Percentiles rank a stretch among this genome's conserved stretches.
phyloP scores from a whole-genome alignment of 2,888 invertebrate genomes.

The Pyrrhia umbra region DNA sequence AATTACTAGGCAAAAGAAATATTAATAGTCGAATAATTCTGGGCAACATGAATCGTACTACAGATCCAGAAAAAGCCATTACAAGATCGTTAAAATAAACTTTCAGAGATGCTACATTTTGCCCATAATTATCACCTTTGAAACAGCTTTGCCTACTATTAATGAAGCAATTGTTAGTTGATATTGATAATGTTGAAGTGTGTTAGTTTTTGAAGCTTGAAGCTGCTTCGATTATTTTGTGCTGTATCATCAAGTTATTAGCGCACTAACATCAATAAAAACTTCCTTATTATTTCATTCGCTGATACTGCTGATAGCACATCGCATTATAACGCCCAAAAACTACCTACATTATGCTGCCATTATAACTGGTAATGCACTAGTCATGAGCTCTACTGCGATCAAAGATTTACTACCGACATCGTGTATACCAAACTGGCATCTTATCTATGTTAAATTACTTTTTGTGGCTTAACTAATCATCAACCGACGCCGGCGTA shows the following conservation, averaged over 20 bases:
- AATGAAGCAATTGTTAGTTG: not conserved
- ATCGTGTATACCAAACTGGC: too few species aligned
- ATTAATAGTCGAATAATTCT: not conserved
- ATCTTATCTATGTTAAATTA: too few species aligned
- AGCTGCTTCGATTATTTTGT: slow-evolving; percentile 23
- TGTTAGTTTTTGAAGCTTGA: slow-evolving; percentile 25
- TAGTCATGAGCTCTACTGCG: too few species aligned
- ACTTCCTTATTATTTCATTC: slow-evolving; percentile 9
- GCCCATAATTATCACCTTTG: not conserved
- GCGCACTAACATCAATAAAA: slow-evolving; percentile 9
- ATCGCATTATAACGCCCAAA: too few species aligned
- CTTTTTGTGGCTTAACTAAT: too few species aligned
- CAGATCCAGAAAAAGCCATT: not conserved
- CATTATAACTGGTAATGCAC: too few species aligned
- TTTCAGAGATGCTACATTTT: not conserved
- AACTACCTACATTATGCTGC: too few species aligned
- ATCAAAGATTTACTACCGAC: too few species aligned
- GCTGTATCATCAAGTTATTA: slow-evolving; percentile 14
- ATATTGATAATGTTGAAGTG: not conserved
- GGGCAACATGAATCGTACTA: slow-evolving; percentile 3
- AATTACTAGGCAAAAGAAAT: not conserved
- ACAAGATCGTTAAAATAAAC: not conserved
- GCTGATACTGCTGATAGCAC: too few species aligned
- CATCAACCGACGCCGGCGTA: too few species aligned
- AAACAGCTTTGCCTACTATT: not conserved